Evolutionary conservation across 64 coral and sea anemone genomes (phyloP), one percentile per base, ranked within the genome.

Genomic region (Stichodactyla helianthus): DNA sequence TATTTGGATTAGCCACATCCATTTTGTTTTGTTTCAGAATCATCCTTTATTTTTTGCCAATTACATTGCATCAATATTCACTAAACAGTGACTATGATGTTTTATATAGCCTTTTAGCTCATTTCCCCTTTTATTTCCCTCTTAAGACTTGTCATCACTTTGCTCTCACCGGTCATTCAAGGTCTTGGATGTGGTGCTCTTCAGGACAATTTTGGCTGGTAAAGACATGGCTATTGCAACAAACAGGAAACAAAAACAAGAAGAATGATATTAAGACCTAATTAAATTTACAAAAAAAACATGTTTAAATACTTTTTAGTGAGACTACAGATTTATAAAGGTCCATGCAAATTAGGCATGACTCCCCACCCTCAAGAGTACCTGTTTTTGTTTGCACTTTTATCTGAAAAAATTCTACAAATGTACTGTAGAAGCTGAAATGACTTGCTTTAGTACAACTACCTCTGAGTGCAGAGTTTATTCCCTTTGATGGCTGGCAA

Each of bases 111-210:
- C 83, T 60, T 55, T 84, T 62, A 55, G 83, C 83, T 63, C 54
- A 60, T 27, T 15, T 28, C 52, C 54, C 83, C 83, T 60, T 19
- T 44, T 10, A 28, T 2, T 10, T 53, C 25, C 55, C 83, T 54
- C 53, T 57, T 17, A 63, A 35, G 53, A 20, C n/a, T 56, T 12
- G 14, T 19, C 44, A 4, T 59, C 12, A 26, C 25, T 35, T 60
- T 12, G 20, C 14, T 85, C 94, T 96, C 94, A 97, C 94, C 94
- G 94, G 87, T 97, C 94, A 97, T 97, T 97, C 25, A 97, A 85
- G 51, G 94, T 93, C 88, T 97, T 92, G 88, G 88, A 79, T 5
- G 94, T 97, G 3, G 94, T 97, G 51, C 94, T 93, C 88, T 97
- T 96, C 53, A 96, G 79, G 53, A 96, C 92, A 17, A 96, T 96